A percentile compares a stretch with the other conserved stretches of the same genome.
phyloP scores from a whole-genome alignment of 2,113 vertebrate species.

The Panthera tigris region DNA sequence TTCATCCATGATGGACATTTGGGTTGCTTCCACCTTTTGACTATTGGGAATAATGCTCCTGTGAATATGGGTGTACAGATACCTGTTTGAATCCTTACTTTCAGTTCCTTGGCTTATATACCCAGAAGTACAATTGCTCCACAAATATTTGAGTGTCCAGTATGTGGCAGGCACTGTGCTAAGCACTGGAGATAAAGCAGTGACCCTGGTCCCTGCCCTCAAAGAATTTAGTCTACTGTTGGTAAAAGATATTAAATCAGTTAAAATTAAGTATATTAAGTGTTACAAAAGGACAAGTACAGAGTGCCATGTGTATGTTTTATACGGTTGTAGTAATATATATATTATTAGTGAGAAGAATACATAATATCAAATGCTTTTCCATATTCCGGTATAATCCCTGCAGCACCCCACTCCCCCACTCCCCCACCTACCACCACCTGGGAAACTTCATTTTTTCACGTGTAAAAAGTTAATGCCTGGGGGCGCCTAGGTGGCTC shows the following conservation, averaged over 20 bases:
- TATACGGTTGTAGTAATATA: neutral
- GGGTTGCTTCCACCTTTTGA: slow-evolving; percentile 16
- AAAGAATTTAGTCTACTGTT: slow-evolving; percentile 10
- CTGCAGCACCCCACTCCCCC: neutral
- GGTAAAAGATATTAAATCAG: slow-evolving; percentile 15
- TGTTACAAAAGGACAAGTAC: neutral
- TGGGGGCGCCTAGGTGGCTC: neutral
- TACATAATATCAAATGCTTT: neutral
- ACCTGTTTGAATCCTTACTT: neutral
- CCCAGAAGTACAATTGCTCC: slow-evolving; percentile 23
- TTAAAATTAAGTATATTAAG: slow-evolving; percentile 8
- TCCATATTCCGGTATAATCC: neutral
- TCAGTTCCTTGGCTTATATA: slow-evolving; percentile 18
- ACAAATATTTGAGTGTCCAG: neutral
- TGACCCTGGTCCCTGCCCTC: neutral
- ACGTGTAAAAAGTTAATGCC: slow-evolving; percentile 17
- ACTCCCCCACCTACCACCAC: neutral
- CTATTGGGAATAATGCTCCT: slow-evolving; percentile 24
- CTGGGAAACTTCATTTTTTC: slow-evolving; percentile 6
- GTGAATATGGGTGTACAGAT: neutral
- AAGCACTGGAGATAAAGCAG: neutral
- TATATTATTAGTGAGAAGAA: neutral
- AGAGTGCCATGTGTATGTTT: neutral
- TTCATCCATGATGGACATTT: neutral
- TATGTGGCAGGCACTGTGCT: neutral